Base-by-base conservation (phyloP, 2,113 vertebrate genomes). In the Erpornis zantholeuca region DNA sequence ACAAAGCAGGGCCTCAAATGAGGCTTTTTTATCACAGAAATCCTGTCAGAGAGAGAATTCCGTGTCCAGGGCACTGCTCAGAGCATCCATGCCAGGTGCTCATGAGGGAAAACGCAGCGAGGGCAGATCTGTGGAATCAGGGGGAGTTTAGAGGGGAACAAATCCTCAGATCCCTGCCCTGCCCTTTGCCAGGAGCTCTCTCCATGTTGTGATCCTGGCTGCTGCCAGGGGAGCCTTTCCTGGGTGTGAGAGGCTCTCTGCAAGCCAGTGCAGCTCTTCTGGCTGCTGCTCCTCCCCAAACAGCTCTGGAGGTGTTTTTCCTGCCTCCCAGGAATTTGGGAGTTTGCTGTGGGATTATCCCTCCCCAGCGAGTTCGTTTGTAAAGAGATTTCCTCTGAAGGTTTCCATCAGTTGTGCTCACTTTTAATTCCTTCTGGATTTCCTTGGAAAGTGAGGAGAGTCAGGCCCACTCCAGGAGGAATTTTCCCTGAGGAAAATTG, bases 211-310 rank as follows among this genome's bases (percentile, higher is more conserved):
- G 84, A 56, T 72, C 60, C 5, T 22, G 10, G 52, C 70, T 93
- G 87, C 88, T 95, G 69, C 56, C 80, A 84, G 72, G 86, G 76
- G 88, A 73, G n/a, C 35, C 35, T 54, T 72, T 69, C 28, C 35
- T 83, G 92, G 82, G 64, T 78, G 77, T 81, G 68, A 94, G 66
- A 65, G 80, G 56, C 36, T 90, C 78, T 44, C 15, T 65, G 36
- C 91, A 77, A 79, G 94, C 94, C 86, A 90, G 15, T 24, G 35
- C 92, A 93, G 94, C 95, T 92, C 79, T 9, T 75, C 45, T 92
- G 45, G 65, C 61, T 42, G 50, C 90, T 87, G 1, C 54, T 94
- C 38, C 27, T 80, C 65, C 63, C 63, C 12, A 42, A 42, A 1
- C 19, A 69, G 76, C 76, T 49, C 68, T 52, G n/a, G 57, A 38